Evolutionary conservation across 2,113 vertebrate genomes (phyloP).

Genomic region (Collichthys lucidus): DNA sequence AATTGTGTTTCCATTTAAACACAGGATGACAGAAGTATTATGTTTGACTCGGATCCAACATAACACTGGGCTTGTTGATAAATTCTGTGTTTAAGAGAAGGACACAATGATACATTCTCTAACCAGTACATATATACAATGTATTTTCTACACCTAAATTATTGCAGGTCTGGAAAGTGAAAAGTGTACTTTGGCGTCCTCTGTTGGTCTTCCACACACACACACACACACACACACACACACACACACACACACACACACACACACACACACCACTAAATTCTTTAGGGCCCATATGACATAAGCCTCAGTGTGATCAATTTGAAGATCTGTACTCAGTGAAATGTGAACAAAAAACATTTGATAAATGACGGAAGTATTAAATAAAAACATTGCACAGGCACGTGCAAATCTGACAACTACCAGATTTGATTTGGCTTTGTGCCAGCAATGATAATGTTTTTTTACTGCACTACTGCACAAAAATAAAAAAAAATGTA

Average conservation of each 20-base stretch:
- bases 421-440: neutral
- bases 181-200: slow-evolving; percentile 1
- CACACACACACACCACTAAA: no score
- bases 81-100: neutral
- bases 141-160: no score
- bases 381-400: no score
- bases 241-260: neutral
- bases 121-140: neutral
- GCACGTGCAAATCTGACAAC: neutral
- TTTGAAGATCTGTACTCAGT: neutral
- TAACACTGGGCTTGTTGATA: neutral
- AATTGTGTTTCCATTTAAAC: neutral
- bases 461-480: neutral
- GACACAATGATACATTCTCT: neutral
- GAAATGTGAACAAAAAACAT: neutral
- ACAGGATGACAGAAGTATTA: no score
- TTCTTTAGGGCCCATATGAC: neutral
- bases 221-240: neutral
- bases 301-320: neutral
- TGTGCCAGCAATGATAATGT: neutral
- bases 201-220: neutral
- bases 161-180: neutral
- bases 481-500: neutral
- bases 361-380: no score
- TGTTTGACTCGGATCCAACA: no score